Base-by-base conservation (phyloP, 2,113 vertebrate species). In the Anarrhichthys ocellatus region DNA sequence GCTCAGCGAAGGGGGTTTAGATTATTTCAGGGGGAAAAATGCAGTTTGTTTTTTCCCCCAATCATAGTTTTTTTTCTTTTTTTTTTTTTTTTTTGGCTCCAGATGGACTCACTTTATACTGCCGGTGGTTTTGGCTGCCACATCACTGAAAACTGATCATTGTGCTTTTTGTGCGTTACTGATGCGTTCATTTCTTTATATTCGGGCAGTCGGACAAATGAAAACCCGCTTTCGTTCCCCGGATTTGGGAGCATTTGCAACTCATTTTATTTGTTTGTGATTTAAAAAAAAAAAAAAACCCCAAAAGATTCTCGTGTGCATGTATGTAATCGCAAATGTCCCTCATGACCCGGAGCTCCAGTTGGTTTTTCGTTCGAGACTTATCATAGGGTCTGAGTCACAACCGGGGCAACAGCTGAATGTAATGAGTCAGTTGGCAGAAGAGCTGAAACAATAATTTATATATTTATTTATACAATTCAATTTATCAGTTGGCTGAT, bases 71-170 rank as follows among this genome's bases (percentile, higher is more conserved):
- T 11, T 20, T 20, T 22, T 22, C n/a, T n/a, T n/a, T 56, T 48
- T 1, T 5, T 46, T 46, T 15, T 46, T 18, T 50, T 20, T 20
- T 22, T 22, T 9, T 79, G 8, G 20, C 76, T 87, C 88, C 90
- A 94, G 80, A 90, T 93, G 93, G 92, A 91, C 85, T 79, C 87
- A 87, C 81, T 92, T 92, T 89, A 91, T 91, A 70, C 88, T 34
- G 22, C 87, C 77, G 84, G 87, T 85, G 90, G 91, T 92, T 93
- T 58, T 93, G 86, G 87, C 88, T 84, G 89, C 90, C 86, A 87
- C 90, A 87, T 90, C 84, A 83, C 91, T 87, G 88, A 91, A 92
- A 92, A 85, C 80, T 83, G 91, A 91, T 91, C 89, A 87, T 83
- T 90, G 76, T 87, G 83, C 64, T 71, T 79, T 91, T 87, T 88